A percentile compares a stretch with the other conserved stretches of the same genome.
phyloP scores from a whole-genome alignment of 2,797 vertebrate genomes.

The Chaenodraco wilsoni region DNA sequence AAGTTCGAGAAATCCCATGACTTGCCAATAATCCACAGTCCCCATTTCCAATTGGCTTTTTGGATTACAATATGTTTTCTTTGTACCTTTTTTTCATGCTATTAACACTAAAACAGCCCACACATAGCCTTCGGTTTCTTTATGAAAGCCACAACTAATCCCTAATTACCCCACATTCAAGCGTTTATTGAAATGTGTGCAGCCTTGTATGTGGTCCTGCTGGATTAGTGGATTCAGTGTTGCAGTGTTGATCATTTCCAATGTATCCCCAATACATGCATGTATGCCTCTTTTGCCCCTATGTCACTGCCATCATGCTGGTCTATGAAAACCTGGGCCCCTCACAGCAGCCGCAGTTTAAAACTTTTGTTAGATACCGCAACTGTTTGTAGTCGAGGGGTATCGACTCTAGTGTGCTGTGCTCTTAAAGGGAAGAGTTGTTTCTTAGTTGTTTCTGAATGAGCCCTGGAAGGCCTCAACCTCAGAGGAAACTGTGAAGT shows the following conservation, averaged over 20 bases:
- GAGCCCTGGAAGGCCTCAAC: constrained; percentile 63
- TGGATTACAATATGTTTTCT: constrained; percentile 76
- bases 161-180: constrained; percentile 75
- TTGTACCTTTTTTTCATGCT: constrained; percentile 67
- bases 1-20: constrained; percentile 80
- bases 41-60: constrained; percentile 59
- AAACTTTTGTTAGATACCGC: constrained; percentile 63
- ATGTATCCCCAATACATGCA: constrained; percentile 24
- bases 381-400: constrained; percentile 59
- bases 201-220: constrained; percentile 59
- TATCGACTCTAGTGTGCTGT: constrained; percentile 62
- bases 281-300: constrained; percentile 29
- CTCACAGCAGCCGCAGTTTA: constrained; percentile 47
- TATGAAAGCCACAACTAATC: constrained; percentile 72
- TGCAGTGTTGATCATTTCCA: constrained; percentile 36
- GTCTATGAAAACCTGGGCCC: constrained; percentile 39
- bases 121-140: constrained; percentile 55
- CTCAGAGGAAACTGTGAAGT: constrained; percentile 68
- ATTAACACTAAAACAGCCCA: constrained; percentile 62
- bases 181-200: constrained; percentile 63
- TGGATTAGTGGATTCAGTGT: constrained; percentile 53
- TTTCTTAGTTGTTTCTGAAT: constrained; percentile 69
- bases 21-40: constrained; percentile 75
- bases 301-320: constrained; percentile 37
- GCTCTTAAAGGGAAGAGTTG: constrained; percentile 65